These are phyloP conservation scores for Eubasilissa regina DNA, from an alignment of 1,140 invertebrate genomes.

Conservation along the genomic window DNA sequence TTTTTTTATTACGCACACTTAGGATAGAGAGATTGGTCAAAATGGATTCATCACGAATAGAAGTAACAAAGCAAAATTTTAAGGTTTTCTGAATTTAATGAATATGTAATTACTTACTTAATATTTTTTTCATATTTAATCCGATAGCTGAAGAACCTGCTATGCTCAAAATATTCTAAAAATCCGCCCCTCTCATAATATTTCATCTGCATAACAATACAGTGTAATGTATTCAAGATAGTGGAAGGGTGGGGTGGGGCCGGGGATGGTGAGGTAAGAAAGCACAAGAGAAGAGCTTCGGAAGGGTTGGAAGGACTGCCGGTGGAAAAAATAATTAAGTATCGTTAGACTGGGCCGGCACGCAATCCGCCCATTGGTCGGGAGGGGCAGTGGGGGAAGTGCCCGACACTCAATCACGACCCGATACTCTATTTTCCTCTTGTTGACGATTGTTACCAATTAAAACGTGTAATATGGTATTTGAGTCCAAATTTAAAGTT, in stretches of 20 bases:
- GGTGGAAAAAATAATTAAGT: constrained; percentile 42
- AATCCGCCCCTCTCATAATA: constrained; percentile 20
- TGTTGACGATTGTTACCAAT: constrained; percentile 8
- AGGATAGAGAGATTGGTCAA: too few relatives aligned
- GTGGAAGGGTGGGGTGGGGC: neutral
- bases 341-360: constrained; percentile 43
- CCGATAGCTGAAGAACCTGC: neutral
- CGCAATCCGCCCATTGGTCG: constrained; percentile 43
- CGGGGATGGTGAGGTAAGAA: constrained; percentile 5
- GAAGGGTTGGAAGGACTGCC: constrained; percentile 33
- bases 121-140: neutral
- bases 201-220: constrained; percentile 39
- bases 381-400: neutral
- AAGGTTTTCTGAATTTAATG: too few relatives aligned
- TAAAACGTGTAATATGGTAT: too few relatives aligned
- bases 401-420: constrained; percentile 12
- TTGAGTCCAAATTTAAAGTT: too few relatives aligned
- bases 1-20: too few relatives aligned
- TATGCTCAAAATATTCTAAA: constrained; percentile 11
- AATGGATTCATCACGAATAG: too few relatives aligned
- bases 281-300: constrained; percentile 13
- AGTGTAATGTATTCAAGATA: constrained; percentile 37
- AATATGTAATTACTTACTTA: too few relatives aligned
- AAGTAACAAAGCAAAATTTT: too few relatives aligned
- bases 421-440: constrained; percentile 14